These are phyloP conservation scores for Scylla paramamosain DNA, from an alignment of 1,140 invertebrate species.

Conservation along the genomic window DNA sequence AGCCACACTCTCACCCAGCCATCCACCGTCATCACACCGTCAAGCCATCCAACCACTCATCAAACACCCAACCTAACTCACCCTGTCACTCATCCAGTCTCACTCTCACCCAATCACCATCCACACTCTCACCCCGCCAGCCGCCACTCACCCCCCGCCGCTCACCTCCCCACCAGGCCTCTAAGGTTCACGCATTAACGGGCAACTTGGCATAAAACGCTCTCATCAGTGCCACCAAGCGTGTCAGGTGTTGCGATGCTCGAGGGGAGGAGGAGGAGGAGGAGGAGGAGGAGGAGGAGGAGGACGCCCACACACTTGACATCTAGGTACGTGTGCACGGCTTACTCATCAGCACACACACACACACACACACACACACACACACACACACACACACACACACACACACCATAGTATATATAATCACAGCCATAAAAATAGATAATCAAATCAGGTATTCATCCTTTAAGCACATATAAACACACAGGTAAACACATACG, in stretches of 20 bases:
- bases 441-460: too few relatives aligned
- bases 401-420: too few relatives aligned
- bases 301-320: too few relatives aligned
- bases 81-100: not conserved
- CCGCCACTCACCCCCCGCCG: not conserved
- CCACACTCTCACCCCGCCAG: too few relatives aligned
- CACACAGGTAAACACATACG: too few relatives aligned
- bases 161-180: not conserved
- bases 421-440: too few relatives aligned
- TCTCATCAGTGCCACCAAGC: not conserved
- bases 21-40: not conserved
- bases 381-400: too few relatives aligned
- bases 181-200: not conserved
- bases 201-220: not conserved
- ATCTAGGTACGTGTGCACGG: too few relatives aligned
- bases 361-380: constrained; percentile 21
- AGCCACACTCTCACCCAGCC: not conserved
- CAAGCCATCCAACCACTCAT: not conserved
- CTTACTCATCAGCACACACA: not conserved
- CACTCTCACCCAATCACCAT: too few relatives aligned
- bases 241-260: not conserved
- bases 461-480: too few relatives aligned
- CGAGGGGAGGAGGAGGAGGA: too few relatives aligned
- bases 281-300: too few relatives aligned
- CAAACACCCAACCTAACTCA: not conserved